Percentiles rank a stretch among this genome's conserved stretches.
phyloP scores from a whole-genome alignment of 2,113 vertebrate genomes.

The Myxocyprinus asiaticus region DNA sequence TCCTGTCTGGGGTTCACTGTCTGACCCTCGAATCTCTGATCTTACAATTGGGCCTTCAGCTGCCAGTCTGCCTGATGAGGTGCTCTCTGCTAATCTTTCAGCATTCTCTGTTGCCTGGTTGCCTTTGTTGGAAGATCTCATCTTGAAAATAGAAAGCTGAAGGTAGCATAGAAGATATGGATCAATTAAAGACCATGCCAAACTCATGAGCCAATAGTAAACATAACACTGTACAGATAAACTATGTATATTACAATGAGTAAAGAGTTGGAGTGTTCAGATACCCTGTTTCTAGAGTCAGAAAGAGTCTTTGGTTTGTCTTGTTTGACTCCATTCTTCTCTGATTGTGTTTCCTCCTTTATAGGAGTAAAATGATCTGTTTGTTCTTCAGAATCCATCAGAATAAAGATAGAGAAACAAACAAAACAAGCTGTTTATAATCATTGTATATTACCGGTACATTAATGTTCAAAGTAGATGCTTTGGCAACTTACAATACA shows the following conservation, averaged over 20 bases:
- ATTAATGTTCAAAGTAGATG: too few species aligned
- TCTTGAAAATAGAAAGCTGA: conserved; percentile 71
- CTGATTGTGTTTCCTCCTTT: conserved; percentile 42
- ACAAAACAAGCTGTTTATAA: conserved; percentile 5
- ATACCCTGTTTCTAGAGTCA: conserved; percentile 68
- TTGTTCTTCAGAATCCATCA: conserved; percentile 34
- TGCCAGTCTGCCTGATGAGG: background rate
- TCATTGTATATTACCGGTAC: background rate
- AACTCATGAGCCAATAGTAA: background rate
- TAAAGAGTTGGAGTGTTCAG: background rate
- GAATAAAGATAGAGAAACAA: conserved; percentile 2
- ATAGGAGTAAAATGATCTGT: conserved; percentile 15
- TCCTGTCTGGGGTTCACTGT: conserved; percentile 1
- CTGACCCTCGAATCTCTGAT: background rate
- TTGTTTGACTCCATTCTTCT: conserved; percentile 61
- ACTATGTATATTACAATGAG: background rate
- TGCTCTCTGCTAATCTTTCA: conserved; percentile 4
- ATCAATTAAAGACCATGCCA: background rate
- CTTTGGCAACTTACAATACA: too few species aligned
- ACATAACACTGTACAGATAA: background rate
- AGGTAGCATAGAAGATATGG: background rate
- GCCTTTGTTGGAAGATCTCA: conserved; percentile 57
- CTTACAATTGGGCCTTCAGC: background rate
- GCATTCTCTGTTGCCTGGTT: conserved; percentile 47
- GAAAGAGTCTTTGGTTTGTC: conserved; percentile 54